Percentiles rank a stretch among this genome's conserved stretches.
Conservation (phyloP, 1,140 invertebrate species). For the Drosophila chauvacae region DNA sequence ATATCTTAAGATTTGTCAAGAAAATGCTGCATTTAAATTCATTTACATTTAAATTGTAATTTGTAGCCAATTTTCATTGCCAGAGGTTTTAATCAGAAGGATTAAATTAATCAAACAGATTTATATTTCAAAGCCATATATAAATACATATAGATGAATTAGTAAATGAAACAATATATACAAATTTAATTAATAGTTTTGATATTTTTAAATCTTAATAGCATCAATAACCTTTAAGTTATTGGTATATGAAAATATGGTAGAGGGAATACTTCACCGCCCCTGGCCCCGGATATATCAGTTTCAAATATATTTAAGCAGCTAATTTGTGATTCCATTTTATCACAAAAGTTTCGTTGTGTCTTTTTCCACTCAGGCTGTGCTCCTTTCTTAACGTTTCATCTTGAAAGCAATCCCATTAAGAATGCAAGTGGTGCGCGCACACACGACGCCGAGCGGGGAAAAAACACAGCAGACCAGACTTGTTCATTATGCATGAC, state of each 20-base stretch:
- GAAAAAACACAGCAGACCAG: constrained; percentile 2
- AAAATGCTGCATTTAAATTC: no score
- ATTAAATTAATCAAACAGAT: no score
- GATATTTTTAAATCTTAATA: no score
- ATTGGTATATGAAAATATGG: no score
- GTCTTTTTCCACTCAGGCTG: constrained; percentile 4
- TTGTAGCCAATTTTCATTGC: neutral
- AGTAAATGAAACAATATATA: no score
- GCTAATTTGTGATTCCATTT: constrained; percentile 48
- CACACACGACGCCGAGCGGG: constrained; percentile 7
- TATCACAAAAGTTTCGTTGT: constrained; percentile 14
- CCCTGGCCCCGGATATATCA: neutral
- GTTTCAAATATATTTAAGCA: constrained; percentile 18
- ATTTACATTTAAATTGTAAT: neutral
- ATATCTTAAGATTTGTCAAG: neutral
- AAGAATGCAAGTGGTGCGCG: constrained; percentile 52
- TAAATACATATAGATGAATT: no score
- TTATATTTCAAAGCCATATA: no score
- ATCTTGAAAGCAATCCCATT: constrained; percentile 49
- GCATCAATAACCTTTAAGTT: no score
- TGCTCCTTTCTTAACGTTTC: constrained; percentile 13
- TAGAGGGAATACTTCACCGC: no score
- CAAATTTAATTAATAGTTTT: no score
- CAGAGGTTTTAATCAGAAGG: no score
- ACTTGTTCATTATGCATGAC: constrained; percentile 68